A percentile compares a stretch with the other conserved stretches of the same genome.
Evolutionary conservation across 2,797 vertebrate genomes (phyloP).

Genomic region (Acropternis orthonyx): DNA sequence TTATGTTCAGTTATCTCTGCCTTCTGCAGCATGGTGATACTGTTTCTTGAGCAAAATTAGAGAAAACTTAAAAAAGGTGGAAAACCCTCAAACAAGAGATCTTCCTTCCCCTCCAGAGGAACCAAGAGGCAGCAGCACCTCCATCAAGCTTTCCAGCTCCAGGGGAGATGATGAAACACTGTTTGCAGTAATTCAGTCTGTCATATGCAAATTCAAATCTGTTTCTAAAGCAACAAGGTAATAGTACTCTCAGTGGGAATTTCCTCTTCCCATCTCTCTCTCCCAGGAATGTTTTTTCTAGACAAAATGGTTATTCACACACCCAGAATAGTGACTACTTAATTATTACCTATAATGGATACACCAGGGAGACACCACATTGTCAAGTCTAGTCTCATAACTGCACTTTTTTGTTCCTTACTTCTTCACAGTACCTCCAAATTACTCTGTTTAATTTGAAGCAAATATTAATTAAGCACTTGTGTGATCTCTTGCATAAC

Average conservation of each 20-base stretch:
- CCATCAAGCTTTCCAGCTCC: neutral
- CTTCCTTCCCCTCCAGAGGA: neutral
- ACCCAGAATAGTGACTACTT: neutral
- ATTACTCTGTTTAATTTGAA: neutral
- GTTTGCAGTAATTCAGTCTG: neutral
- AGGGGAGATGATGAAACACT: neutral
- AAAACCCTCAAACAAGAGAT: neutral
- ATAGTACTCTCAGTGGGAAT: neutral
- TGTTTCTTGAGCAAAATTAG: neutral
- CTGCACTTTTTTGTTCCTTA: neutral
- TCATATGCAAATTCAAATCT: neutral
- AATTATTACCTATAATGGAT: neutral
- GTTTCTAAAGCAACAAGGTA: neutral
- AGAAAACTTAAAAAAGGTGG: neutral
- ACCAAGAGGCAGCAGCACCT: neutral
- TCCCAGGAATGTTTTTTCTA: neutral
- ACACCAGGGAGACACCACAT: neutral
- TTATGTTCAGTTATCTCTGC: neutral
- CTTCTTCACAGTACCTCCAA: neutral
- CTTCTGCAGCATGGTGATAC: neutral
- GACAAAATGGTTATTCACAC: neutral
- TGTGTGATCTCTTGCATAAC: neutral
- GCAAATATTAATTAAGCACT: neutral
- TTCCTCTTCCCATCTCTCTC: neutral
- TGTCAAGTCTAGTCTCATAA: neutral